Percentiles rank a stretch among this genome's conserved stretches.
These are phyloP conservation scores for Pseudorhiza aurosa DNA, from an alignment of 30 jellyfish, hydroid and myxozoan genomes.

Conservation along the genomic window DNA sequence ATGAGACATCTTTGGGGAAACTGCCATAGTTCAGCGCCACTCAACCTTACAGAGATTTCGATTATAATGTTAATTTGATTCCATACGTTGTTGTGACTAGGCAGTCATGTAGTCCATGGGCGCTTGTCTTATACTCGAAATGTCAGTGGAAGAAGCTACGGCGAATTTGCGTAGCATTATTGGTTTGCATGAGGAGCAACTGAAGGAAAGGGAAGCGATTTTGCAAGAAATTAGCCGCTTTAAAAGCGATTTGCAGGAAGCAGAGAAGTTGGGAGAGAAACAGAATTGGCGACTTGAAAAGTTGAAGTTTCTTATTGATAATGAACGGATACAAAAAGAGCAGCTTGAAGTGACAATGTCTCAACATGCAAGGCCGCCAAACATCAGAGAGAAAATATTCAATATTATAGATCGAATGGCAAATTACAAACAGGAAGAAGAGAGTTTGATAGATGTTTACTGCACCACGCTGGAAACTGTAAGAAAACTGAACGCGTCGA, in stretches of 20 bases:
- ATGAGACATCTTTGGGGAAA: too few relatives aligned
- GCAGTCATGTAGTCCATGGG: too few relatives aligned
- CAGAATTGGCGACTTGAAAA: slow-evolving; percentile 32
- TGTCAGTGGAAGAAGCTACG: too few relatives aligned
- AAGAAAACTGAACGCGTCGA: slow-evolving; percentile 15
- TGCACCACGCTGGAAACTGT: slow-evolving; percentile 27
- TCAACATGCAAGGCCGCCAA: slow-evolving; percentile 40
- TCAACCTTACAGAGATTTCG: too few relatives aligned
- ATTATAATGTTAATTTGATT: too few relatives aligned
- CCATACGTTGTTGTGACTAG: too few relatives aligned
- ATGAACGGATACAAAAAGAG: slow-evolving; percentile 37
- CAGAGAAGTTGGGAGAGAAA: slow-evolving; percentile 22
- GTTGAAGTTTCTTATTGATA: slow-evolving; percentile 34
- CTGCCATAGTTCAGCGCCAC: too few relatives aligned
- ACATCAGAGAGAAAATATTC: slow-evolving; percentile 15
- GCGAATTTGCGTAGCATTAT: too few relatives aligned
- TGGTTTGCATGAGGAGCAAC: neutral
- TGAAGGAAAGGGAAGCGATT: neutral
- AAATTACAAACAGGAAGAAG: slow-evolving; percentile 52
- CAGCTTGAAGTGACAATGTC: slow-evolving; percentile 35
- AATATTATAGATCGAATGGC: slow-evolving; percentile 6
- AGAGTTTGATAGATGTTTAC: neutral
- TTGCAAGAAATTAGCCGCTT: neutral
- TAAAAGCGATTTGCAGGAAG: slow-evolving; percentile 9
- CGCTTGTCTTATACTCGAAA: too few relatives aligned